phyloP scores from a whole-genome alignment of 2,113 vertebrate species.

The Austrofundulus limnaeus region DNA sequence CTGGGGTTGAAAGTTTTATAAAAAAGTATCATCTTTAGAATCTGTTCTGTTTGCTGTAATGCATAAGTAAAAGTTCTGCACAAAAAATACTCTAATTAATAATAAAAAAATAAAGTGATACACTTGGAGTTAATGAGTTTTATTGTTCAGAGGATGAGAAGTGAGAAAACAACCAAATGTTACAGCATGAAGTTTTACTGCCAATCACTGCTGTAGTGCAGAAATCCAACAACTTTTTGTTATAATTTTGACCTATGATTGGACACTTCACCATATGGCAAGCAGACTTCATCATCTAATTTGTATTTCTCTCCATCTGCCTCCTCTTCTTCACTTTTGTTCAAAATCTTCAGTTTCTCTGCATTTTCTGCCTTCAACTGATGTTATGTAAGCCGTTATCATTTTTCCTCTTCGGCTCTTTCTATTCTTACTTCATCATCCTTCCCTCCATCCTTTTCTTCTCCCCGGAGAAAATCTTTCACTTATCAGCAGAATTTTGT shows the following conservation, averaged over 20 bases:
- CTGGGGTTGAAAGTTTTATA: background rate
- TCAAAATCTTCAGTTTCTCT: slow-evolving; percentile 2
- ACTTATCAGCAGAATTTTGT: slow-evolving; percentile 25
- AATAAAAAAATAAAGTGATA: too few species aligned
- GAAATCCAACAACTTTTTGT: background rate
- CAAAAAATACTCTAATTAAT: too few species aligned
- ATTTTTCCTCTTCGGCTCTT: background rate
- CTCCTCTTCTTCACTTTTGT: background rate
- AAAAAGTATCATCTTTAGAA: background rate
- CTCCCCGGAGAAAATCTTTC: slow-evolving; percentile 25
- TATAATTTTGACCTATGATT: background rate
- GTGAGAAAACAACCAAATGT: background rate
- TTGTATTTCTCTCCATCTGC: background rate
- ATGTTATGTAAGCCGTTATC: slow-evolving; percentile 6
- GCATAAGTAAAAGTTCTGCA: background rate
- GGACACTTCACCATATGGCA: background rate
- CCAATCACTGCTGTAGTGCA: background rate
- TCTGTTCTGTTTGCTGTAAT: background rate
- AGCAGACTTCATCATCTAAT: background rate
- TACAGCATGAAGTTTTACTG: background rate
- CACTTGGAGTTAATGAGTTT: background rate
- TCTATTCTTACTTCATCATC: background rate
- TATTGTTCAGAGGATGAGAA: background rate
- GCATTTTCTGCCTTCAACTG: background rate
- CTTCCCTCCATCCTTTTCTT: background rate